Percentiles rank a stretch among this genome's conserved stretches.
phyloP scores from a whole-genome alignment of 2,888 invertebrate genomes.

The Malachius bipustulatus region DNA sequence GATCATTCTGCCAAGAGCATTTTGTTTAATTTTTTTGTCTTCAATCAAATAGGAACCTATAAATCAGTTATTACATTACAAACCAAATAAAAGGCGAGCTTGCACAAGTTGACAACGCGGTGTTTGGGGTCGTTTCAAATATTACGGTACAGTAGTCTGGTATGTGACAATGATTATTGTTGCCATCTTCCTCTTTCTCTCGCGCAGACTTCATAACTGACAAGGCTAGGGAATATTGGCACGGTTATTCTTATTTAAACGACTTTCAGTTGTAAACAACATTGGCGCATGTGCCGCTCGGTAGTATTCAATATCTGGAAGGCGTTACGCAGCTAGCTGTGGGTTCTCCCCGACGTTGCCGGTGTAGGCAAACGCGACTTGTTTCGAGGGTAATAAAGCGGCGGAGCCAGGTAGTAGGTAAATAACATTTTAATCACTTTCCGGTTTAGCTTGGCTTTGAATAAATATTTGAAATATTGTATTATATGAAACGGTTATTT shows the following conservation, averaged over 20 bases:
- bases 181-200: conserved; percentile 13
- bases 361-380: too few relatives aligned
- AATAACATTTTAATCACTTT: too few relatives aligned
- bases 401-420: too few relatives aligned
- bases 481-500: too few relatives aligned
- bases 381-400: too few relatives aligned
- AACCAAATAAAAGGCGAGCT: too few relatives aligned
- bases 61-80: too few relatives aligned
- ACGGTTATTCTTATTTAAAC: conserved; percentile 27
- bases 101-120: too few relatives aligned
- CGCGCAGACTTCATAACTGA: conserved; percentile 15
- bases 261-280: conserved; percentile 40
- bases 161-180: conserved; percentile 15
- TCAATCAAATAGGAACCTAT: too few relatives aligned
- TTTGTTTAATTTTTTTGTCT: too few relatives aligned
- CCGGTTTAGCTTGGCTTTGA: too few relatives aligned
- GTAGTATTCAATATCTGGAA: conserved; percentile 32
- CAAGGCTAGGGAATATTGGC: conserved; percentile 5
- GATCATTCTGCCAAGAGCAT: too few relatives aligned
- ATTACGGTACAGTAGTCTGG: background rate
- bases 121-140: background rate
- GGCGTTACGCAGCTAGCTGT: background rate
- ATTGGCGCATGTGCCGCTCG: conserved; percentile 37
- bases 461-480: conserved; percentile 2
- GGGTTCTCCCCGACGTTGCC: background rate